These are phyloP conservation scores for Catharus bicknelli DNA, from an alignment of 2,113 vertebrate genomes.

Conservation along the genomic window DNA sequence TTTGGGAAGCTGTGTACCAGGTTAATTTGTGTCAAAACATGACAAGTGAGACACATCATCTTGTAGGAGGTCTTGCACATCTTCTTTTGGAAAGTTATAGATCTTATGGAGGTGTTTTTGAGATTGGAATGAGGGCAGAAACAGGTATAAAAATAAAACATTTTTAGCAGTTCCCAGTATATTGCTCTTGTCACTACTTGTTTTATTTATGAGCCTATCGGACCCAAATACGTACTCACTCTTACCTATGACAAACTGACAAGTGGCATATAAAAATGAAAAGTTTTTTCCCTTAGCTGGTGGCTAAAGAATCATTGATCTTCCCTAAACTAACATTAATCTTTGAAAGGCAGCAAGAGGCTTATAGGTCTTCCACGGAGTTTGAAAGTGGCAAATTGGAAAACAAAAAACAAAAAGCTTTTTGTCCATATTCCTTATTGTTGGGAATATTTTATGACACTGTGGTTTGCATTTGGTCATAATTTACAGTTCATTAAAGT, in stretches of 20 bases:
- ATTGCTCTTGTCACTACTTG: slow-evolving; percentile 5
- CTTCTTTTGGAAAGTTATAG: neutral
- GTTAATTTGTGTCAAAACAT: neutral
- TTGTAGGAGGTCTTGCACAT: neutral
- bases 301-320: slow-evolving; percentile 48
- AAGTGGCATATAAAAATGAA: slow-evolving; percentile 55
- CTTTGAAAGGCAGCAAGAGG: neutral
- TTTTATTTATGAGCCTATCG: slow-evolving; percentile 47
- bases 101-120: neutral
- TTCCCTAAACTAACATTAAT: slow-evolving; percentile 55
- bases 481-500: neutral
- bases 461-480: neutral
- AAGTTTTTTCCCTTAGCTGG: slow-evolving; percentile 34
- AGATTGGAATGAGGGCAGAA: slow-evolving; percentile 10
- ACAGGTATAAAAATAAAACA: slow-evolving; percentile 32
- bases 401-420: neutral
- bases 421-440: neutral
- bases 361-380: slow-evolving; percentile 13
- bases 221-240: slow-evolving; percentile 39
- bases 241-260: slow-evolving; percentile 47
- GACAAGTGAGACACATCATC: neutral
- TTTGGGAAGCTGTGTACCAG: neutral
- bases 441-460: neutral
- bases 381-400: slow-evolving; percentile 1
- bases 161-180: slow-evolving; percentile 26